Base-by-base conservation (phyloP, 2,888 invertebrate genomes). In the Eristalis tenax region DNA sequence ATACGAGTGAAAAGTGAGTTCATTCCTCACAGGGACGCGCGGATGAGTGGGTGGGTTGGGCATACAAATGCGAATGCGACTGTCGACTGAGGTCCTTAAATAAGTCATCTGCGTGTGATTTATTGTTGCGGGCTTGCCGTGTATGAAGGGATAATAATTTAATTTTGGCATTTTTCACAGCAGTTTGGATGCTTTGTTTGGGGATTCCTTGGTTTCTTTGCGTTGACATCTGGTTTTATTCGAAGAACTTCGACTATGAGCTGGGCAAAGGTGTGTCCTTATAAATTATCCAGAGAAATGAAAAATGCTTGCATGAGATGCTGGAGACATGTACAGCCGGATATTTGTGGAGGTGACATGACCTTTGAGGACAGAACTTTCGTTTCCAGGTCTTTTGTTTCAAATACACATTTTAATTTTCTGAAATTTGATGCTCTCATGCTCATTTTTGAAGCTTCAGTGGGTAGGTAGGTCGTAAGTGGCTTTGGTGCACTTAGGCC, bases 1-100 rank as follows among this genome's bases (percentile, higher is more conserved):
- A 56, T 70, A 70, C 40, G 70, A 78, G 64, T 64, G 70, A 64
- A 70, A 78, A 78, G 35, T 69, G 23, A 56, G 63, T 69, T 35
- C 23, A 38, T 22, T 70, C 63, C 35, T 69, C 35, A 50, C 50
- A 40, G 68, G 50, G 35, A 4, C 18, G n/a, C 18, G n/a, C 18
- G 38, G 15, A 10, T 57, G 35, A 22, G 35, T 43, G 22, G 50
- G 13, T n/a, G 40, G 40, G 3, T 13, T 43, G n/a, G n/a, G n/a
- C n/a, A n/a, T 43, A 43, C 43, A 43, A 43, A 43, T 43, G 43
- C 43, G 43, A 43, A 43, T 43, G 43, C 43, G 43, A 43, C n/a
- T 43, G 43, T n/a, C 15, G 43, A 43, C 15, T n/a, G 18, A 68
- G 40, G n/a, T 40, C 59, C 76, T 43, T 40, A 61, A 68, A 43